Percentiles rank a stretch among this genome's conserved stretches.
Conservation (phyloP, 2,113 vertebrate species). For the Limnothrissa miodon region DNA sequence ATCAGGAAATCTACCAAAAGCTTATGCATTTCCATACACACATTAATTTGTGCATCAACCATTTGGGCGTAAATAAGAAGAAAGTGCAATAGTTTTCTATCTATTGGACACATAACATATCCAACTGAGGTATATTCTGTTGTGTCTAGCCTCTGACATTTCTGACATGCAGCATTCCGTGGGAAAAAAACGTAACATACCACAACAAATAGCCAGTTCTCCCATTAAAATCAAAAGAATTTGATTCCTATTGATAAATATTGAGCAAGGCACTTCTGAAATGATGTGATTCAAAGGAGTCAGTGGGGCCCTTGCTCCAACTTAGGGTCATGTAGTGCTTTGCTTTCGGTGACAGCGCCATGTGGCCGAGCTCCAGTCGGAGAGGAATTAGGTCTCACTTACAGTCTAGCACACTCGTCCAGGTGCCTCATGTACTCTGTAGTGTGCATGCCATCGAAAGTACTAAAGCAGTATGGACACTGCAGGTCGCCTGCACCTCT, state of each 20-base stretch:
- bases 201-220: background rate
- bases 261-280: background rate
- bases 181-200: background rate
- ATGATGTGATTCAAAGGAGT: background rate
- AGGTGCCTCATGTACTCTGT: slow-evolving; percentile 83
- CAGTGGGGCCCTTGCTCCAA: background rate
- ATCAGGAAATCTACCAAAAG: slow-evolving; percentile 22
- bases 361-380: background rate
- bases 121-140: slow-evolving; percentile 66
- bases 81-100: slow-evolving; percentile 70
- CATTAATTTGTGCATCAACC: slow-evolving; percentile 16
- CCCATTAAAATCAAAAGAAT: slow-evolving; percentile 3
- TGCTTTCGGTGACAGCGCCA: slow-evolving; percentile 32
- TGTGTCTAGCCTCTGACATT: slow-evolving; percentile 43
- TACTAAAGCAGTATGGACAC: slow-evolving; percentile 81
- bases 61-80: slow-evolving; percentile 41
- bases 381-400: slow-evolving; percentile 33
- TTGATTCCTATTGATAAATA: background rate
- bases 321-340: slow-evolving; percentile 57
- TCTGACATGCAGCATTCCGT: slow-evolving; percentile 32
- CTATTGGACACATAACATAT: slow-evolving; percentile 43
- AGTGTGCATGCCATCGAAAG: slow-evolving; percentile 72
- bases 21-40: slow-evolving; percentile 28
- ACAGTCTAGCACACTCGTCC: slow-evolving; percentile 75
- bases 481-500: slow-evolving; percentile 74